These are phyloP conservation scores for Cephus cinctus DNA, from an alignment of 1,140 invertebrate species.

Conservation along the genomic window DNA sequence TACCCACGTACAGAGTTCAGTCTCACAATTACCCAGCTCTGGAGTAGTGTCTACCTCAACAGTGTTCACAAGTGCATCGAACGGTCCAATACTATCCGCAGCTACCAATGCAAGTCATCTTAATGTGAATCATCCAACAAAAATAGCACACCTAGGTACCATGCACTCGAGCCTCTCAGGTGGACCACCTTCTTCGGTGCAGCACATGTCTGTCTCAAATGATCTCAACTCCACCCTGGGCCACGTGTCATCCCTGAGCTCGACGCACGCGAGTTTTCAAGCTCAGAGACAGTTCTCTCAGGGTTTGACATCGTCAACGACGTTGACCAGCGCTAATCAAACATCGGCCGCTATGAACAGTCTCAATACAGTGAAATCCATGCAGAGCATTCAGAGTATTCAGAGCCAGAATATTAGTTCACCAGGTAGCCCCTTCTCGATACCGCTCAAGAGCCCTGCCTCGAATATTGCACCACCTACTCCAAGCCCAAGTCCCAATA, in stretches of 20 bases:
- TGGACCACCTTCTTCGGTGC: slow-evolving; percentile 37
- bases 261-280: slow-evolving; percentile 36
- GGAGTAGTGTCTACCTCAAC: slow-evolving; percentile 32
- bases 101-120: slow-evolving; percentile 41
- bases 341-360: slow-evolving; percentile 33
- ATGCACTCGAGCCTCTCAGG: slow-evolving; percentile 48
- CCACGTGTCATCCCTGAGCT: slow-evolving; percentile 34
- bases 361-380: slow-evolving; percentile 1
- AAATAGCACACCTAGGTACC: slow-evolving; percentile 46
- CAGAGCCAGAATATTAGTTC: slow-evolving; percentile 48
- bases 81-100: slow-evolving; percentile 35
- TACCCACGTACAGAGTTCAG: slow-evolving; percentile 38
- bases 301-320: slow-evolving; percentile 31
- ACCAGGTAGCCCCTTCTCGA: slow-evolving; percentile 52
- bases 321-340: slow-evolving; percentile 31
- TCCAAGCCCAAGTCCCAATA: slow-evolving; percentile 52
- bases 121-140: slow-evolving; percentile 41
- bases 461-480: slow-evolving; percentile 54
- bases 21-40: slow-evolving; percentile 37
- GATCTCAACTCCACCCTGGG: slow-evolving; percentile 35
- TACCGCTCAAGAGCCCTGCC: slow-evolving; percentile 52
- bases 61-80: slow-evolving; percentile 45
- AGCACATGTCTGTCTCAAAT: slow-evolving; percentile 33
- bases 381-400: slow-evolving; percentile 42
- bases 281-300: slow-evolving; percentile 43